These are phyloP conservation scores for Baronia brevicornis DNA, from an alignment of 2,888 invertebrate species.

Conservation along the genomic window DNA sequence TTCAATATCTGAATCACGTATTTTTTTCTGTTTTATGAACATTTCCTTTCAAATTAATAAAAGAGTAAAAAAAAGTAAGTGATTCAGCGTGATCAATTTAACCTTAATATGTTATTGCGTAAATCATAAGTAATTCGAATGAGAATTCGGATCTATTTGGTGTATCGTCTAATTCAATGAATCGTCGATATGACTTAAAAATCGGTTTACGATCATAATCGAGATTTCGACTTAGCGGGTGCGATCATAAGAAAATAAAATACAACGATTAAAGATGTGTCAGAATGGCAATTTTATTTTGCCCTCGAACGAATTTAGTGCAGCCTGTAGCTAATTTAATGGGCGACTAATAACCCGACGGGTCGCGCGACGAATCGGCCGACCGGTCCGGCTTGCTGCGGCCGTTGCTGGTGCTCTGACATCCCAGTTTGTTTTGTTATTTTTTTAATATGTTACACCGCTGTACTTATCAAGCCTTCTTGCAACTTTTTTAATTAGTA, in stretches of 20 bases:
- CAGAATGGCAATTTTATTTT: conserved; percentile 45
- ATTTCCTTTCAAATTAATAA: no score
- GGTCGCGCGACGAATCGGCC: conserved; percentile 44
- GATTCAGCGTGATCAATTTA: no score
- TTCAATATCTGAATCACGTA: no score
- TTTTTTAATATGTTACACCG: conserved; percentile 11
- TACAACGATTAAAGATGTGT: conserved; percentile 30
- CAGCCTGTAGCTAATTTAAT: conserved; percentile 50
- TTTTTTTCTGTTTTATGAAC: no score
- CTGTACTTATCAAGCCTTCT: conserved; percentile 10
- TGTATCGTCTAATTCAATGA: conserved; percentile 8
- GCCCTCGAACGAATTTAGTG: conserved; percentile 43
- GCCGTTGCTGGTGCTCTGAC: conserved; percentile 18
- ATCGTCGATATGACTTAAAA: not conserved
- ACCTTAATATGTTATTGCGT: no score
- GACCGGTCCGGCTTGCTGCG: conserved; percentile 26
- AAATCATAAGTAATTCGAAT: no score
- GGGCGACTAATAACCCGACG: conserved; percentile 44
- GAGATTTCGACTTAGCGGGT: conserved; percentile 10
- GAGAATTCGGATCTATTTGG: no score
- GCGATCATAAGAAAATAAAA: conserved; percentile 20
- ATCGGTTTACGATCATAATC: conserved; percentile 15
- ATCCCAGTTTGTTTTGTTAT: conserved; percentile 16
- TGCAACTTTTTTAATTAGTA: no score
- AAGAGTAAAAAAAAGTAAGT: no score